These are phyloP conservation scores for Drosophila melanogaster DNA, from an alignment of 1,140 invertebrate genomes.

Conservation along the genomic window Release_6_plus_ISO1_MT NC_004354.4:13536001-13536500, in stretches of 20 bases:
- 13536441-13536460: slow-evolving; percentile 19
- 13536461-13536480: slow-evolving; percentile 36
- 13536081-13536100: slow-evolving; percentile 19
- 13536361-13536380: no score
- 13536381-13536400: no score
- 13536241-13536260: not conserved
- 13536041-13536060: slow-evolving; percentile 7
- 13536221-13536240: not conserved
- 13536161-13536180: slow-evolving; percentile 12
- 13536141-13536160: slow-evolving; percentile 4
- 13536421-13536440: slow-evolving; percentile 3
- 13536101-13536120: not conserved
- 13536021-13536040: slow-evolving; percentile 21
- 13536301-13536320: not conserved
- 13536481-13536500: slow-evolving; percentile 7
- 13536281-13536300: not conserved
- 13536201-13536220: not conserved
- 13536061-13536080: slow-evolving; percentile 30
- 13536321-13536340: no score
- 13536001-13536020: slow-evolving; percentile 15
- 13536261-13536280: not conserved
- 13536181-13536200: not conserved
- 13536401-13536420: slow-evolving; percentile 4
- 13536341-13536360: no score
- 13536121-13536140: not conserved